Evolutionary conservation across 1,140 invertebrate genomes (phyloP), one percentile per base, ranked within the genome.

Genomic region (Pissodes strobi): DNA sequence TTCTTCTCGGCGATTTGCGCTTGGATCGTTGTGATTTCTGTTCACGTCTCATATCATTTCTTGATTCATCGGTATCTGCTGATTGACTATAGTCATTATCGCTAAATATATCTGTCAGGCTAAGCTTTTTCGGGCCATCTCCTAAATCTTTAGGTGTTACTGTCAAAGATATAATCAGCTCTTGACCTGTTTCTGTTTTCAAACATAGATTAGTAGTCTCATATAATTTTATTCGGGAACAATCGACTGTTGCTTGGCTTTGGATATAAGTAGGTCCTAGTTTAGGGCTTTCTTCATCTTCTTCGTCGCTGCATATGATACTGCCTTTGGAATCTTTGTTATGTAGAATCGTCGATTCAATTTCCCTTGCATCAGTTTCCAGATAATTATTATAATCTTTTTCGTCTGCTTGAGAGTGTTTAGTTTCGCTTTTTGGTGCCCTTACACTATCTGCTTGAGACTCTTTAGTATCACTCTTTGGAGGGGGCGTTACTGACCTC

Each of bases 131-230:
- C 8, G 13, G 15, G 2, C 10, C 13, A 12, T n/a, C 22, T 23
- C 19, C 38, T 15, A 43, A 30, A 12, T 56, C 22, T 56, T 56
- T 66, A 12, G 64, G 64, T 5, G 58, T 69, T n/a, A 69, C 60
- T 5, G 59, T 63, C 23, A 69, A 41, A 0, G 68, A 69, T 27
- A 69, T 69, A 0, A 69, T 15, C 22, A 69, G 27, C 18, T 69
- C 68, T 39, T 66, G 57, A 10, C 45, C 68, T 22, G 23, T 64
- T 9, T 69, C 51, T 1, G 64, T 66, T 57, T 59, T 18, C 5
- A 69, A 34, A 46, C 52, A 60, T 8, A 69, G 46, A 21, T 66
- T 66, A 4, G 57, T 51, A 6, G 68, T 69, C 45, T 69, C 59
- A 30, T 51, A 65, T 13, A 66, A 12, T 30, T 49, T 46, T 17